Conservation (phyloP, 2,888 invertebrate species). For the Hofmannophila pseudospretella region DNA sequence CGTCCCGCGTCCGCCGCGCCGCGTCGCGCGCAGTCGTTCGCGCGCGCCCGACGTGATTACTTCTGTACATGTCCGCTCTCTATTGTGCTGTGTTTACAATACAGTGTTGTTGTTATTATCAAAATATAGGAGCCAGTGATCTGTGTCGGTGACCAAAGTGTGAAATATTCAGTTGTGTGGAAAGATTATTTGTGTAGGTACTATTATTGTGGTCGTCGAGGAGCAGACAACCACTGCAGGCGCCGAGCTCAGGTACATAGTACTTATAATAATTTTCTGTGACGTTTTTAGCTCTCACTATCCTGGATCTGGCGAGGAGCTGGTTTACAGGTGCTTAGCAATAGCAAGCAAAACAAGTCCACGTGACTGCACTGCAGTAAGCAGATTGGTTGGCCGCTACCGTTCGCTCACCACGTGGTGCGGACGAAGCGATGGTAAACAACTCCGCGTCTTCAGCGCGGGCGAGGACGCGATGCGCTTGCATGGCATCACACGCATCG, state of each 20-base stretch:
- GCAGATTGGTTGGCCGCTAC: slow-evolving; percentile 31
- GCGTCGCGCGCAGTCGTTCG: slow-evolving; percentile 48
- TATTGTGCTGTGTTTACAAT: slow-evolving; percentile 68
- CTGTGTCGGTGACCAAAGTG: slow-evolving; percentile 51
- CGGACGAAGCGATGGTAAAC: slow-evolving; percentile 50
- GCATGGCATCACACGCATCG: too few species aligned
- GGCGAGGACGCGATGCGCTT: too few species aligned
- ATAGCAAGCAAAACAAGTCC: slow-evolving; percentile 43
- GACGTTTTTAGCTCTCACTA: slow-evolving; percentile 32
- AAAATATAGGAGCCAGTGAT: slow-evolving; percentile 46
- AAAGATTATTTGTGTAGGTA: slow-evolving; percentile 28
- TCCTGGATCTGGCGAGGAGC: slow-evolving; percentile 26
- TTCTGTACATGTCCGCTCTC: slow-evolving; percentile 39
- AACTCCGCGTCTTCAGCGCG: slow-evolving; percentile 36
- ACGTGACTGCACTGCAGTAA: slow-evolving; percentile 65
- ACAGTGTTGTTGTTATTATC: slow-evolving; percentile 54
- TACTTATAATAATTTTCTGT: slow-evolving; percentile 29
- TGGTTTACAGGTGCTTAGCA: slow-evolving; percentile 17
- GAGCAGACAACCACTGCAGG: slow-evolving; percentile 60
- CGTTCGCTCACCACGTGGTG: slow-evolving; percentile 59
- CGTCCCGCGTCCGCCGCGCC: slow-evolving; percentile 12
- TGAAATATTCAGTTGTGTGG: slow-evolving; percentile 22
- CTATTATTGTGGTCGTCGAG: slow-evolving; percentile 43
- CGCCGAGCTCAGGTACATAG: slow-evolving; percentile 68
- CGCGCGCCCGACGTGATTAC: slow-evolving; percentile 57